Evolutionary conservation across 1,140 invertebrate genomes (phyloP).

Genomic region (Drosophila malerkotliana): DNA sequence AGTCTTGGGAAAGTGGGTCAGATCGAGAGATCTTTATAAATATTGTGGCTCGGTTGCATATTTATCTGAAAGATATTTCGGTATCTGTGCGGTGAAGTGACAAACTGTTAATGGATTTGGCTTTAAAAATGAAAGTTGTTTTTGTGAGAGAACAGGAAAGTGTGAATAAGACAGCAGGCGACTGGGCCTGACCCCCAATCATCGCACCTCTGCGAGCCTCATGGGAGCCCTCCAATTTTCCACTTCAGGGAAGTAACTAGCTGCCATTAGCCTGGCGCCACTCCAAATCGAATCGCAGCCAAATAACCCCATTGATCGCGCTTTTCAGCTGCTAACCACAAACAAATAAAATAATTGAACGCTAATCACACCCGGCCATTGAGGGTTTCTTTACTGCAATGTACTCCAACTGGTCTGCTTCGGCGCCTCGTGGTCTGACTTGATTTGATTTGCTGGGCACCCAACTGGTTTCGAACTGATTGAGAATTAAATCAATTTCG

Average conservation of each 20-base stretch:
- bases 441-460: conserved; percentile 41
- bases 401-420: background rate
- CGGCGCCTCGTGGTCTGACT: conserved; percentile 18
- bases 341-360: conserved; percentile 63
- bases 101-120: conserved; percentile 52
- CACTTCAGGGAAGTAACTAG: conserved; percentile 37
- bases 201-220: conserved; percentile 38
- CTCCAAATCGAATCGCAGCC: conserved; percentile 39
- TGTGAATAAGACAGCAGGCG: background rate
- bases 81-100: conserved; percentile 37
- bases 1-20: conserved; percentile 55
- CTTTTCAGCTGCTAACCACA: conserved; percentile 47
- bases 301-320: conserved; percentile 37
- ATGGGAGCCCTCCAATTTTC: conserved; percentile 18
- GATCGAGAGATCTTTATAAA: conserved; percentile 59
- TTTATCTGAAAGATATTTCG: conserved; percentile 56
- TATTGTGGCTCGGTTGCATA: conserved; percentile 46
- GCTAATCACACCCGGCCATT: conserved; percentile 46
- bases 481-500: conserved; percentile 58
- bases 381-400: conserved; percentile 18
- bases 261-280: conserved; percentile 52
- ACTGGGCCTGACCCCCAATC: conserved; percentile 28
- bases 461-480: conserved; percentile 23
- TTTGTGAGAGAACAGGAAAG: conserved; percentile 19
- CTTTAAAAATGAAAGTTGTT: conserved; percentile 61